A percentile compares a stretch with the other conserved stretches of the same genome.
Conservation (phyloP, 2,113 vertebrate species). For the Thamnaconus septentrionalis region DNA sequence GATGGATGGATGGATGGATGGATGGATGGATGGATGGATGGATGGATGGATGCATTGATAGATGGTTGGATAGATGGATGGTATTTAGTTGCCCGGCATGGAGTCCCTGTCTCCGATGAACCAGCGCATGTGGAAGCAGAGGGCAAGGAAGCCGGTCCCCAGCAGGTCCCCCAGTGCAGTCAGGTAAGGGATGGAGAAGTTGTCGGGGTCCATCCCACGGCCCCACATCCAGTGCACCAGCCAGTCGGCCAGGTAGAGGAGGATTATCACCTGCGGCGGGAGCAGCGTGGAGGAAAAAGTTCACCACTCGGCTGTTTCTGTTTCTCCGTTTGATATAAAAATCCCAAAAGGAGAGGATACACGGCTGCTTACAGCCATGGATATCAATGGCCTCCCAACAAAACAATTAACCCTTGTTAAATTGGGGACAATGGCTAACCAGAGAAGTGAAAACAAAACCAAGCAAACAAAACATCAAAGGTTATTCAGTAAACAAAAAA, state of each 20-base stretch:
- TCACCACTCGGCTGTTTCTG: too few species aligned
- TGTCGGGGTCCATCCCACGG: slow-evolving; percentile 94
- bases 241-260: slow-evolving; percentile 98
- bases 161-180: slow-evolving; percentile 95
- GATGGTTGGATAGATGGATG: too few species aligned
- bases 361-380: too few species aligned
- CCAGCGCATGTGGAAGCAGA: slow-evolving; percentile 97
- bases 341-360: neutral
- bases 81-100: slow-evolving; percentile 84
- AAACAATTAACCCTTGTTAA: too few species aligned
- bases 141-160: slow-evolving; percentile 93
- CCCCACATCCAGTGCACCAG: slow-evolving; percentile 99
- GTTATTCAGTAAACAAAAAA: too few species aligned
- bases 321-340: neutral
- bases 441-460: too few species aligned
- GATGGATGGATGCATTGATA: too few species aligned
- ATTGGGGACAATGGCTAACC: too few species aligned
- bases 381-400: too few species aligned
- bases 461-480: too few species aligned
- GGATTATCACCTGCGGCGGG: slow-evolving; percentile 86
- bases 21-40: too few species aligned
- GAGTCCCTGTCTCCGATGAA: slow-evolving; percentile 95
- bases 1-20: too few species aligned
- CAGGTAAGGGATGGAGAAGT: slow-evolving; percentile 99
- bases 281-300: neutral